phyloP scores from a whole-genome alignment of 2,888 invertebrate genomes.

The Alviniconcha strummeri region DNA sequence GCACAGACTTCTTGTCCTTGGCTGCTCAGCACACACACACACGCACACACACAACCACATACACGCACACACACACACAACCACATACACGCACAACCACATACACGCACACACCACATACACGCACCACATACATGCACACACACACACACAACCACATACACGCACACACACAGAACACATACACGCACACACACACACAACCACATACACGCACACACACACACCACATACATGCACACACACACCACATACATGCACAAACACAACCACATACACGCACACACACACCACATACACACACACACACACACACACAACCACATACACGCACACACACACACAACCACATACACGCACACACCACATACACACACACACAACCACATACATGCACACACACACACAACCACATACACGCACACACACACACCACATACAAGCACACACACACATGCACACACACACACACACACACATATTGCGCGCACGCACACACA shows the following conservation, averaged over 20 bases:
- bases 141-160: not conserved
- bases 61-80: not conserved
- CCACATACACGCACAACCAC: not conserved
- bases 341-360: not conserved
- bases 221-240: no score
- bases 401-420: not conserved
- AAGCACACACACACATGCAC: not conserved
- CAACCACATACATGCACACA: no score
- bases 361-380: not conserved
- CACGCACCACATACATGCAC: not conserved
- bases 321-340: not conserved
- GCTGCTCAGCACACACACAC: conserved; percentile 40
- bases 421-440: not conserved
- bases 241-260: no score
- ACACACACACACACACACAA: not conserved
- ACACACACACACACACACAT: not conserved
- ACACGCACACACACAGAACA: not conserved
- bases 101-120: not conserved
- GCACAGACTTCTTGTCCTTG: conserved; percentile 76
- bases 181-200: not conserved
- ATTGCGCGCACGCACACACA: no score
- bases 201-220: not conserved
- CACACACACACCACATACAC: not conserved
- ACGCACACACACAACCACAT: not conserved
- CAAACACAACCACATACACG: no score